Base-by-base conservation (phyloP, 2,113 vertebrate species). In the Semnopithecus entellus region DNA sequence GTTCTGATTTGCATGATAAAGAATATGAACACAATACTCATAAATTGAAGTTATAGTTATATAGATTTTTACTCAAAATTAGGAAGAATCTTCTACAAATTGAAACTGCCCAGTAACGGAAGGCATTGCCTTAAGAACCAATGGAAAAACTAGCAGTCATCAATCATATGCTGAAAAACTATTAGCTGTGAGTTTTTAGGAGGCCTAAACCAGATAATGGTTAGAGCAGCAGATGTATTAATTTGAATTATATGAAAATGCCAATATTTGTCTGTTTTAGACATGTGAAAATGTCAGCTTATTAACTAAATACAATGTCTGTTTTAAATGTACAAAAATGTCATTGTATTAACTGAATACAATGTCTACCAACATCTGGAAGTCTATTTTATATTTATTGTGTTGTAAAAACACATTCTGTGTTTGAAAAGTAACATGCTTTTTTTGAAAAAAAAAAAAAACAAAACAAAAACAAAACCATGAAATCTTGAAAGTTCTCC, bases 51-150 rank as follows among this genome's bases (percentile, higher is more conserved):
- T 76, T 57, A 59, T n/a, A 52, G 35, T 48, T 18, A 95, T 70
- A 22, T 2, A 87, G 25, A 75, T 57, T 85, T 92, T 92, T 97
- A 75, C 38, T 88, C 27, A 88, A 59, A 25, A 50, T 85, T 92
- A 80, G 35, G 13, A 92, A 94, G 27, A 90, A 61, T 4, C 78
- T 89, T 82, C 8, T 23, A 35, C 35, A 52, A 88, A 20, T 88
- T 68, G 52, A 91, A 82, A 17, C 73, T 38, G 16, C 86, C 5
- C 22, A 55, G 0, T 78, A 70, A 88, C 85, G 32, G 48, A 88
- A 91, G 14, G 3, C 38, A 72, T 45, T 43, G 13, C 38, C 6
- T 27, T 66, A 43, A 23, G 3, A 89, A 17, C 5, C 8, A 83
- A 8, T 64, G 30, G 64, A 95, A 94, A 92, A 4, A 59, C 76